Conservation (phyloP, 1,140 invertebrate species). For the Papilio polytes region DNA sequence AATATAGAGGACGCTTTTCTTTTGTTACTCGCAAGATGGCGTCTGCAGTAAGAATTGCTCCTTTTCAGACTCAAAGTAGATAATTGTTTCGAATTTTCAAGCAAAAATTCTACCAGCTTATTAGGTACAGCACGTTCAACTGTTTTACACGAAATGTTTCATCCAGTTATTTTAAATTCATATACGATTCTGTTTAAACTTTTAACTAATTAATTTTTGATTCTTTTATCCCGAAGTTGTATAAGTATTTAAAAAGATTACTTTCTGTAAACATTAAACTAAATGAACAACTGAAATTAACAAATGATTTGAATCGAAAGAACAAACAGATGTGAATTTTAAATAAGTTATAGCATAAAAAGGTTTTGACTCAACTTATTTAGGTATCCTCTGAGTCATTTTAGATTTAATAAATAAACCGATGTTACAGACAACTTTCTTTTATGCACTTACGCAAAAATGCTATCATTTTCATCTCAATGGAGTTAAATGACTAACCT, state of each 20-base stretch:
- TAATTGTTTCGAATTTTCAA: constrained; percentile 37
- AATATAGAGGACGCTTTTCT: neutral
- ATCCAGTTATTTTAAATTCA: neutral
- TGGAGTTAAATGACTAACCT: neutral
- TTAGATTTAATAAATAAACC: neutral
- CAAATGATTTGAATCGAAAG: neutral
- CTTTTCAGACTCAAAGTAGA: constrained; percentile 28
- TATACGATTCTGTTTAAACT: neutral
- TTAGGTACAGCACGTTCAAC: constrained; percentile 1
- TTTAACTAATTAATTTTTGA: neutral
- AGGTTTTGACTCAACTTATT: constrained; percentile 17
- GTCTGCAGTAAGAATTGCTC: constrained; percentile 20
- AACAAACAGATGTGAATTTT: neutral
- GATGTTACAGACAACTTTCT: too few relatives aligned
- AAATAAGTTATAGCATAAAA: neutral
- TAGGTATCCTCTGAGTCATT: constrained; percentile 15
- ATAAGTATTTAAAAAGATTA: neutral
- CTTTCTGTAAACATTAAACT: neutral
- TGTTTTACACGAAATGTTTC: neutral
- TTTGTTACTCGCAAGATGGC: constrained; percentile 16
- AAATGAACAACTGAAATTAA: neutral
- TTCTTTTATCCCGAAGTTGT: neutral
- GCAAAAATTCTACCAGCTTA: constrained; percentile 5
- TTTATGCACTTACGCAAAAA: too few relatives aligned
- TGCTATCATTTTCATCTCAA: neutral